phyloP scores from a whole-genome alignment of 2,888 invertebrate species.

The Dynastes maya region DNA sequence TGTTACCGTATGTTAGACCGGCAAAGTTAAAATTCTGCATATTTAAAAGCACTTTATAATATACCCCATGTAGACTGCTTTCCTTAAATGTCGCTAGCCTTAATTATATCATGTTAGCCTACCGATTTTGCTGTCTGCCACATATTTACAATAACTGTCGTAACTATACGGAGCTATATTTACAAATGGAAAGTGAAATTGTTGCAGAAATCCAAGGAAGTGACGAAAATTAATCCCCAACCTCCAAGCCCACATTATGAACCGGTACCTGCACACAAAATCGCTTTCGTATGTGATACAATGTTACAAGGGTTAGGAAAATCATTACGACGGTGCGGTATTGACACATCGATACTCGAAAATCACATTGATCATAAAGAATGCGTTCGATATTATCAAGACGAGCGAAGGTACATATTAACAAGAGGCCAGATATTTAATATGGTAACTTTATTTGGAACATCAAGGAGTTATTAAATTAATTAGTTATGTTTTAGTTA shows the following conservation, averaged over 20 bases:
- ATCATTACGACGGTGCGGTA: constrained; percentile 78
- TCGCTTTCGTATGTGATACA: constrained; percentile 76
- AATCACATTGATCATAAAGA: constrained; percentile 71
- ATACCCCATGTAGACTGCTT: too few species aligned
- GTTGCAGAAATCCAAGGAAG: constrained; percentile 49
- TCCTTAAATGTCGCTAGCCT: too few species aligned
- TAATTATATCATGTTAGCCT: too few species aligned
- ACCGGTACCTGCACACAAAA: constrained; percentile 61
- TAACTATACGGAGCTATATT: too few species aligned
- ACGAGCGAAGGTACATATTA: constrained; percentile 74
- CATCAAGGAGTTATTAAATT: not conserved
- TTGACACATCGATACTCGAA: constrained; percentile 74
- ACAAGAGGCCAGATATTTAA: constrained; percentile 72
- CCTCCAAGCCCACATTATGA: constrained; percentile 63
- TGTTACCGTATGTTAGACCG: too few species aligned
- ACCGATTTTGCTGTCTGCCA: too few species aligned
- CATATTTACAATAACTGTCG: too few species aligned
- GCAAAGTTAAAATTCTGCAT: too few species aligned
- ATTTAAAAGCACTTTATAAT: too few species aligned
- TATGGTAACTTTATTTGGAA: constrained; percentile 64
- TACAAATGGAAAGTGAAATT: not conserved
- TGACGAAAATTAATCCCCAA: constrained; percentile 56
- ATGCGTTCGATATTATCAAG: constrained; percentile 71
- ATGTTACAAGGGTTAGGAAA: constrained; percentile 75
- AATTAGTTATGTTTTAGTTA: constrained; percentile 62